Base-by-base conservation (phyloP, 2,797 vertebrate genomes). In the Pangasius sanitwongsei region DNA sequence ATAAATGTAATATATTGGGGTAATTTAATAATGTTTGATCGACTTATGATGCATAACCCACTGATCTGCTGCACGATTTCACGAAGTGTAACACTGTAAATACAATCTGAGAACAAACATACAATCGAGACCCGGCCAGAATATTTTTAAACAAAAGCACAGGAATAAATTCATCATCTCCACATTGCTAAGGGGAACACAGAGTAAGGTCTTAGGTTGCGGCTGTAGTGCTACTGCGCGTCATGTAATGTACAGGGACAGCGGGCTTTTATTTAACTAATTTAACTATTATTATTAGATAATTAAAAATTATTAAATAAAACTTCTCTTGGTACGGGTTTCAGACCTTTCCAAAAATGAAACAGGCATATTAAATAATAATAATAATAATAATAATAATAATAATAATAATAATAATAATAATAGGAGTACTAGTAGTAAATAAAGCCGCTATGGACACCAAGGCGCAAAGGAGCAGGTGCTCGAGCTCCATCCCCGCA, bases 381-480 rank as follows among this genome's bases (percentile, higher is more conserved):
- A n/a, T 55, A 82, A 37, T 57, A 55, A 55, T 34, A 82, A 34
- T 20, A 81, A 34, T 12, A 81, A 34, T 25, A 82, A 59, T 41
- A 59, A 37, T 41, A 82, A 37, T 7, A 82, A 41, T 28, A 59
- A 37, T 25, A 61, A 37, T 25, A 82, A 28, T 41, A 34, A 15
- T 25, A 37, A 23, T 20, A 12, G 1, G 1, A 25, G 23, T 1
- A 44, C 11, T 3, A 59, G 37, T 41, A 67, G 4, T 69, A 31
- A 16, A 67, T 84, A 50, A 84, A 50, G 44, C 15, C 28, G 41
- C 83, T 69, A 69, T 69, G n/a, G n/a, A 69, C 44, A 84, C 83
- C 28, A 85, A 55, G 1, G 65, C 81, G 57, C 63, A 69, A 69
- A 84, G 48, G 83, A 70, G 83, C 83, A 85, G 83, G 83, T 85